Evolutionary conservation across 2,888 invertebrate genomes (phyloP), one percentile per base, ranked within the genome.

Genomic region (Apeira syringaria): DNA sequence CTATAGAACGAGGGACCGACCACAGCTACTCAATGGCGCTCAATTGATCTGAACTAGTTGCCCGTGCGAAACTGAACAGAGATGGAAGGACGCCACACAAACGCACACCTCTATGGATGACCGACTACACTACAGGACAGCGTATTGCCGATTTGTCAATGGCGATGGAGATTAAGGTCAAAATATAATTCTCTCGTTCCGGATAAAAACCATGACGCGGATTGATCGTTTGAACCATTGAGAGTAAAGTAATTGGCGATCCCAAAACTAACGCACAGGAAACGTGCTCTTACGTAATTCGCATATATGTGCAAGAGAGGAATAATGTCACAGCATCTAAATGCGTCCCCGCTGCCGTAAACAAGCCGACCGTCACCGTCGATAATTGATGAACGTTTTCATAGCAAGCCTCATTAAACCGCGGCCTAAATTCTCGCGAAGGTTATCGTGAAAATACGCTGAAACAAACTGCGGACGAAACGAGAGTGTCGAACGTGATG

Each of bases 331-430:
- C 79, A 59, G 72, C 61, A 74, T 77, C 88, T 87, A 87, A 83
- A 87, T 84, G 84, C 83, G 86, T 82, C 78, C 81, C 68, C 70
- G 76, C 60, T 76, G 75, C 80, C 72, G 85, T 86, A 88, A 88
- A 87, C 86, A 86, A 78, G 77, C 69, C 71, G 61, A 68, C 77
- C 75, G 77, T 78, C 79, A 70, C 80, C 72, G 78, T 78, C 86
- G 87, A 86, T 88, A 88, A 89, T 88, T 87, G 87, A 87, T 79
- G 80, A 80, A 79, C 84, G 78, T 81, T 87, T 82, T 80, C 84
- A 80, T 84, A 72, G 71, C 74, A 73, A 64, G 68, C 79, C 81
- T 89, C 87, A 85, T 89, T 88, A 88, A 79, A 81, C 75, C 74
- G 74, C 77, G 87, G 81, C 80, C 85, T 80, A 79, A 74, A 87